Percentiles rank a stretch among this genome's conserved stretches.
phyloP scores from a whole-genome alignment of 2,113 vertebrate species.

The Heterochromis multidens region DNA sequence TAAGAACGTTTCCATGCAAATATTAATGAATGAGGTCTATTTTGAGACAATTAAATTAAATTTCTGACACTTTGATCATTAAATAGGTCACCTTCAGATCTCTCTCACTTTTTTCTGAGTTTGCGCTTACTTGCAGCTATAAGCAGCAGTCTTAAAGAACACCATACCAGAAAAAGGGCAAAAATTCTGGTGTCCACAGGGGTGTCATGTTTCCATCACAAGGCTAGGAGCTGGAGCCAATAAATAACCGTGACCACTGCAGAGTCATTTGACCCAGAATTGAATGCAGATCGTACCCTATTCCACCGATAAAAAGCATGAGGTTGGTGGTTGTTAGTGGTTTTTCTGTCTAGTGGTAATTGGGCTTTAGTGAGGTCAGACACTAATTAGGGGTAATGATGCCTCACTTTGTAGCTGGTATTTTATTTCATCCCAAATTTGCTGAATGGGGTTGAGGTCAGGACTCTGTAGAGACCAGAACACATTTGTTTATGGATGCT shows the following conservation, averaged over 20 bases:
- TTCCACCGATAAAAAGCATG: not conserved
- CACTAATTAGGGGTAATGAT: not conserved
- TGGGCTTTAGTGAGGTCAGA: not conserved
- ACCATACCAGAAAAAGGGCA: not conserved
- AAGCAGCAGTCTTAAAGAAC: not conserved
- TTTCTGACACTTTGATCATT: too few relatives aligned
- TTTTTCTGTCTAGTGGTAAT: not conserved
- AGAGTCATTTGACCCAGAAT: not conserved
- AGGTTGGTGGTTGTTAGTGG: not conserved
- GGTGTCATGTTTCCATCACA: not conserved
- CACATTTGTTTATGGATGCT: not conserved
- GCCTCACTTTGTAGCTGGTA: not conserved
- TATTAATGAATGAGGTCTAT: too few relatives aligned
- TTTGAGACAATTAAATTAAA: too few relatives aligned
- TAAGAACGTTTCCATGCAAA: too few relatives aligned
- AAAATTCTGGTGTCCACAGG: not conserved
- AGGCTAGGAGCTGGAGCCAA: not conserved
- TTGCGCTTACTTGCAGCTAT: not conserved
- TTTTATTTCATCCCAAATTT: not conserved
- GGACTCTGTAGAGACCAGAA: not conserved
- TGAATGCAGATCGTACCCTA: not conserved
- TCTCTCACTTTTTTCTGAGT: too few relatives aligned
- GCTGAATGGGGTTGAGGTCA: not conserved
- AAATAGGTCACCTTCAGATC: too few relatives aligned
- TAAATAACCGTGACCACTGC: not conserved